Evolutionary conservation across 1,140 invertebrate genomes (phyloP), one percentile per base, ranked within the genome.

Genomic region (Belonocnema kinseyi): DNA sequence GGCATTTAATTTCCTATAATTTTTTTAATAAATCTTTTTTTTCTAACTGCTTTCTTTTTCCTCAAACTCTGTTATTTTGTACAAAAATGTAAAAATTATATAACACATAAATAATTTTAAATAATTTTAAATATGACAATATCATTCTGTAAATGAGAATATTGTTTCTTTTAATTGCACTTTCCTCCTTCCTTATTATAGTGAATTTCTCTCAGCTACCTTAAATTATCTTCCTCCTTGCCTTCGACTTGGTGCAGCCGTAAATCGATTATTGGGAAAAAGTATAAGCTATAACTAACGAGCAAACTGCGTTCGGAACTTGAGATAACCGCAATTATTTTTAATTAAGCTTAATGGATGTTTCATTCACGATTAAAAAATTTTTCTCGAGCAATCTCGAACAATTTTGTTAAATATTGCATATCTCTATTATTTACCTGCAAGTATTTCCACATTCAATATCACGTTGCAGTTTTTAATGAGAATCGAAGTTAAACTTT

Each of bases 231-330:
- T 33, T 66, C 19, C 58, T 26, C 33, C 33, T 54, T 19, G 16
- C 16, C n/a, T 66, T 66, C 14, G 33, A 33, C 61, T 66, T 16
- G 14, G 26, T 40, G 61, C 7, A 40, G 61, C 33, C 33, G 40
- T 66, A 66, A 66, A 66, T 66, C 61, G 61, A 33, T 66, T 66
- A 66, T 66, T 40, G 33, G 26, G 40, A 40, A 66, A 66, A 66
- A 33, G 26, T 4, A 33, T 40, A 26, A 40, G 61, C 26, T 66
- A 33, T 66, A 61, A 61, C 19, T 61, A 66, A 66, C 58, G 21
- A 66, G 26, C 7, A 66, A 66, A 66, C 17, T 61, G 40, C 58
- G 5, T 26, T 14, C 58, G 40, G 12, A 40, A 26, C 21, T 66
- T 40, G 58, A 66, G 40, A 66, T 66, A 33, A 66, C 58, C 58